Base-by-base conservation (phyloP, 2,797 vertebrate genomes). In the Karalla daura region DNA sequence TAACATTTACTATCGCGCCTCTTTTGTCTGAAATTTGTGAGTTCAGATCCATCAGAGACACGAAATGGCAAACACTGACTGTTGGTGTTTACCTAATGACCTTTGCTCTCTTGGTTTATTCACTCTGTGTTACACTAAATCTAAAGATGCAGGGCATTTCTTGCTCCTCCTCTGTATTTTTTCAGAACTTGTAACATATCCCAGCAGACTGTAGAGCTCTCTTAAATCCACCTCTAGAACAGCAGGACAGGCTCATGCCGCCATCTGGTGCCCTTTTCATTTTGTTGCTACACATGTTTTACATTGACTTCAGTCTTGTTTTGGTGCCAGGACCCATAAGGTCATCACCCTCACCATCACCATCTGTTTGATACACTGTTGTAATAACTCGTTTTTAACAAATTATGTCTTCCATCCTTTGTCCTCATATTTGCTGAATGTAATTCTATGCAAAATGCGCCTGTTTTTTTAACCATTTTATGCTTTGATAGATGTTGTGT, bases 241-340 rank as follows among this genome's bases (percentile, higher is more conserved):
- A 1, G 11, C 32, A 18, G 21, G 24, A 0, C 39, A 25, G 70
- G 30, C 18, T 25, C 50, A 79, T 74, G 70, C 72, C 69, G 86
- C 90, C 86, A 82, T 43, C 90, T 90, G 64, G 61, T 89, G 90
- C 21, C 58, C 28, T 55, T 70, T 63, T 18, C n/a, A 24, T 23
- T 24, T 37, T 14, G 43, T 14, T 21, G 15, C 35, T 10, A 5
- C 61, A 11, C 39, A 64, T 53, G 39, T 60, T 62, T 71, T 12
- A 66, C 10, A 23, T 11, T 7, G 15, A 11, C 5, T 56, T 7
- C 9, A 7, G 28, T n/a, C 9, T 47, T 28, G 3, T n/a, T 39
- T n/a, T 18, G 10, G 4, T 1, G 3, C 14, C 5, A 11, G 13
- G 15, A 13, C 11, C 15, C n/a, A 13, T 21, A 4, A 0, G n/a